Evolutionary conservation across 2,888 invertebrate genomes (phyloP).

Genomic region (Physocephala rufipes): DNA sequence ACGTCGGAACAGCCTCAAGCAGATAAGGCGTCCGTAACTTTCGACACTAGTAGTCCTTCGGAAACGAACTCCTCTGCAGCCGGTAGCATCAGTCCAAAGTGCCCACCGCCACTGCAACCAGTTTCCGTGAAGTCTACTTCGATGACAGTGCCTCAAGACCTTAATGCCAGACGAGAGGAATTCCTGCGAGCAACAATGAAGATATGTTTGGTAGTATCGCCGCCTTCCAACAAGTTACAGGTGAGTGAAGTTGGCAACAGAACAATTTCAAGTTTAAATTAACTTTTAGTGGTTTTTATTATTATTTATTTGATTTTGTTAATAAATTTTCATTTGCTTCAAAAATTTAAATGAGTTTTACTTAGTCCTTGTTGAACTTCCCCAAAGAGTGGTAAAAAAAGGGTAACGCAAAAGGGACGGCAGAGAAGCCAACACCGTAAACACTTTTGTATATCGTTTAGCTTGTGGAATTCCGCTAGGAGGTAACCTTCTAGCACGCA

Average conservation of each 20-base stretch:
- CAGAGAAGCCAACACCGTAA: too few species aligned
- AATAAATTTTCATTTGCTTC: conserved; percentile 16
- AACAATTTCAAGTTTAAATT: neutral
- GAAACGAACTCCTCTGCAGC: neutral
- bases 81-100: conserved; percentile 37
- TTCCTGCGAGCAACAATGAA: conserved; percentile 78
- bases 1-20: conserved; percentile 36
- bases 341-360: neutral
- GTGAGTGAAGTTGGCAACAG: conserved; percentile 52
- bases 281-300: conserved; percentile 8
- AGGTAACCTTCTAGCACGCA: too few species aligned
- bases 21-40: neutral
- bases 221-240: conserved; percentile 68
- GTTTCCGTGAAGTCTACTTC: conserved; percentile 44
- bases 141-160: conserved; percentile 52
- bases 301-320: conserved; percentile 8
- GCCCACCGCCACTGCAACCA: conserved; percentile 34
- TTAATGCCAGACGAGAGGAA: conserved; percentile 71
- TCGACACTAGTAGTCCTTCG: neutral
- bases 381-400: too few species aligned
- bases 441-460: too few species aligned
- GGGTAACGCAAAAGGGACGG: too few species aligned
- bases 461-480: too few species aligned
- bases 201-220: conserved; percentile 78
- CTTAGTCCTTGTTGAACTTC: too few species aligned